Evolutionary conservation across 2,797 vertebrate species (phyloP), one percentile per base, ranked within the genome.

Genomic region (Morus bassanus): DNA sequence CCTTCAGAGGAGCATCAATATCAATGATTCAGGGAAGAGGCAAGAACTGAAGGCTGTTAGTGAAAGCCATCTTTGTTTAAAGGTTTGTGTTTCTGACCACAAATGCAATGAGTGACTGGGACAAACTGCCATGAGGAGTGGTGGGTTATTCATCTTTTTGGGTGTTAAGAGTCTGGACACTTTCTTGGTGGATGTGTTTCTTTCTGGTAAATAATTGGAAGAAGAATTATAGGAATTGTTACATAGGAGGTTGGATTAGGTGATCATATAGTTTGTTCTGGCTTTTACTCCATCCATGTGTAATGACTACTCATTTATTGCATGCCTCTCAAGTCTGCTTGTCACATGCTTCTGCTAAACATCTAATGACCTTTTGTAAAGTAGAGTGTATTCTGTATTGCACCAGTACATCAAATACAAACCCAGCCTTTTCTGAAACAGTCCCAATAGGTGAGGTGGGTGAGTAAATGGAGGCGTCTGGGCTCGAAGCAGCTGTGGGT

Each of bases 51-150:
- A 87, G 28, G 8, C 19, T 60, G 4, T 9, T 13, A 70, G 31
- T 13, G 8, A 93, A 81, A 78, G 22, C 11, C 14, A 43, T 13
- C 7, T 89, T 89, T 1, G 0, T 87, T 91, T 51, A 84, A 82
- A 63, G 2, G 6, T n/a, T 41, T 92, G 43, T 9, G 2, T n/a
- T 87, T 82, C 35, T 82, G 15, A 50, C 2, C 18, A 43, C 10
- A 48, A 8, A 84, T 23, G 3, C 2, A 2, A 13, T 5, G 9
- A 61, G 22, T 45, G 7, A 0, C 27, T 57, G 46, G 7, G 28
- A 39, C 37, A 56, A 56, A n/a, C 6, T 64, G 30, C 11, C 2
- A 13, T 24, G 14, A 67, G 14, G 7, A 70, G 16, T 18, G 15
- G 7, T 37, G n/a, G 5, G 3, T 27, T 73, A 33, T 61, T 85